Evolutionary conservation across 1,140 invertebrate genomes (phyloP), one percentile per base, ranked within the genome.

Genomic region (Anadara kagoshimensis): DNA sequence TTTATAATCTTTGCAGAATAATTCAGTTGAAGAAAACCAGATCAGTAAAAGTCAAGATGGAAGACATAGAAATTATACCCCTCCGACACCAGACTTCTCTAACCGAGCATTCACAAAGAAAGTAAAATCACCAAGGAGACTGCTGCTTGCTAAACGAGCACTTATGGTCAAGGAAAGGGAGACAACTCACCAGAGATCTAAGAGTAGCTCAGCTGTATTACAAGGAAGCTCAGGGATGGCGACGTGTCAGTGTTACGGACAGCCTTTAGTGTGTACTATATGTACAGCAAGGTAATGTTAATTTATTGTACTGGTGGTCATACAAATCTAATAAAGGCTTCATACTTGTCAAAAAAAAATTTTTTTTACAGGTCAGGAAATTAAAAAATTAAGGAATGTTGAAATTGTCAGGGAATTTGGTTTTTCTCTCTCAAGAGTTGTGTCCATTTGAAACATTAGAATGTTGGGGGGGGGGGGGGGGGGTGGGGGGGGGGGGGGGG

Each of bases 191-290:
- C 44, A 45, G 7, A 70, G 44, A 18, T 22, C 51, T n/a, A 44
- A 53, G 29, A 69, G 58, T 18, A n/a, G 47, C 22, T 53, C 53
- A 18, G 47, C 61, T 22, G 47, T 63, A 45, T 41, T 53, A 36
- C 45, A 51, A 26, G 24, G 24, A 22, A 47, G 18, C 44, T 16
- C 44, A 10, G 41, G 36, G 11, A 12, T 75, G 45, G 66, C 73
- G 5, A 75, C 73, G 22, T 88, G 87, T 78, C 70, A 83, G 8
- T 88, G 87, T 66, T 86, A 72, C 78, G 85, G 85, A 12, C 77
- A 81, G 43, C 80, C 87, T 11, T 76, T 59, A 44, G 73, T 88
- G 2, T 88, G 87, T 73, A 78, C 75, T 7, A 62, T 85, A 7
- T 88, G 86, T 73, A 68, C 76, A 26, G 73, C 78, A 14, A 83